These are phyloP conservation scores for Phyllostomus hastatus DNA, from an alignment of 2,113 vertebrate genomes.

Conservation along the genomic window DNA sequence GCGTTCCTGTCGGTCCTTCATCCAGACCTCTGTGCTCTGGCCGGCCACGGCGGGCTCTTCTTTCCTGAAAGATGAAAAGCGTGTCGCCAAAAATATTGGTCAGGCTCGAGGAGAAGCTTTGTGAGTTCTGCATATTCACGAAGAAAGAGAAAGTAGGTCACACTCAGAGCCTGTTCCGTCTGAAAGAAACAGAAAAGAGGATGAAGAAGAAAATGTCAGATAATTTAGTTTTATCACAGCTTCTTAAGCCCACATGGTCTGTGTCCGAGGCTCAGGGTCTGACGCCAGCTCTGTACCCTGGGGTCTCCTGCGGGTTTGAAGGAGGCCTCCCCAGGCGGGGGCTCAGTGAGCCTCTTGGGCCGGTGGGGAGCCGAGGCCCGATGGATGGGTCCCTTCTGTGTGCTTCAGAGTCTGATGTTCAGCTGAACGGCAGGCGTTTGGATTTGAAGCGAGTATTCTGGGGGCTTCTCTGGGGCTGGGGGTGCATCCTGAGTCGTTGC, in stretches of 20 bases:
- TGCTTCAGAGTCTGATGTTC: background rate
- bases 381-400: background rate
- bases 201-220: slow-evolving; percentile 46
- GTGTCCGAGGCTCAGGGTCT: background rate
- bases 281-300: background rate
- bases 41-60: background rate
- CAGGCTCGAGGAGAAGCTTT: slow-evolving; percentile 46
- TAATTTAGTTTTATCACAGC: slow-evolving; percentile 46
- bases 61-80: slow-evolving; percentile 51
- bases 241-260: slow-evolving; percentile 3
- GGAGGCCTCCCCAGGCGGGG: background rate
- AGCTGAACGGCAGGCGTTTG: background rate
- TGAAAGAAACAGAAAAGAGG: slow-evolving; percentile 29
- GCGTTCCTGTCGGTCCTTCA: background rate
- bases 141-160: slow-evolving; percentile 70
- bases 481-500: background rate
- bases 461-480: background rate
- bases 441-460: background rate
- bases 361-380: rapidly evolving
- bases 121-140: slow-evolving; percentile 67
- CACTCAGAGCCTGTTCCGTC: slow-evolving; percentile 42
- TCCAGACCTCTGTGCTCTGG: slow-evolving; percentile 18
- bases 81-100: slow-evolving; percentile 57
- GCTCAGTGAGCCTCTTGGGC: background rate
- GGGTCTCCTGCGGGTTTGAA: background rate